Percentiles rank a stretch among this genome's conserved stretches.
These are phyloP conservation scores for Aelia acuminata DNA, from an alignment of 2,888 invertebrate genomes.

Conservation along the genomic window DNA sequence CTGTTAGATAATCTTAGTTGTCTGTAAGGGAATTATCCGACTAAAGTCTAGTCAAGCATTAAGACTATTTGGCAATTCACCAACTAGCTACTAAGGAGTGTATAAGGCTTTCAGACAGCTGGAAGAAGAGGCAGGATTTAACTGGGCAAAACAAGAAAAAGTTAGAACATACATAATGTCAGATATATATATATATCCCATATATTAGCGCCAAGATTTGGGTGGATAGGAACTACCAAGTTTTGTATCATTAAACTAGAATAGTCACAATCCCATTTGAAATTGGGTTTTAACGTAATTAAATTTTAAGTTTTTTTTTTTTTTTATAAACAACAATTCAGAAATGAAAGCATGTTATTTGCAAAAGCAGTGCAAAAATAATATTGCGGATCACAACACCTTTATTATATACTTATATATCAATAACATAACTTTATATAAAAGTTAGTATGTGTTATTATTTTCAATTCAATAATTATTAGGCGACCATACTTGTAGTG, in stretches of 20 bases:
- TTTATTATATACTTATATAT: no score
- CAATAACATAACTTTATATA: no score
- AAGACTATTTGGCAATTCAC: constrained; percentile 13
- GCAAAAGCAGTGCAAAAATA: no score
- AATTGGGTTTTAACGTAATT: not conserved
- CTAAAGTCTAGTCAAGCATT: constrained; percentile 1
- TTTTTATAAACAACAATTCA: no score
- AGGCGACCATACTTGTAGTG: no score
- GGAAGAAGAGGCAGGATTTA: constrained; percentile 7
- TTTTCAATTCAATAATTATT: no score
- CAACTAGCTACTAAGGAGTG: not conserved
- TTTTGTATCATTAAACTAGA: not conserved
- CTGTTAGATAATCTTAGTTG: constrained; percentile 5
- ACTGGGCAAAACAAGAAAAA: constrained; percentile 9
- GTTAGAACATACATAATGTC: not conserved
- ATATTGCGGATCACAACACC: no score
- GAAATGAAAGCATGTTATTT: no score
- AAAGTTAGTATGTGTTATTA: no score
- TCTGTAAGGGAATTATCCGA: constrained; percentile 10
- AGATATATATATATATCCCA: no score
- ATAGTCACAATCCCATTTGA: no score
- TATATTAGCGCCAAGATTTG: not conserved
- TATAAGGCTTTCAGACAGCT: constrained; percentile 13
- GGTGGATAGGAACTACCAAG: not conserved
- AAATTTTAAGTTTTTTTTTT: no score